Conservation (phyloP, 2,113 vertebrate species). For the Xyrauchen texanus region DNA sequence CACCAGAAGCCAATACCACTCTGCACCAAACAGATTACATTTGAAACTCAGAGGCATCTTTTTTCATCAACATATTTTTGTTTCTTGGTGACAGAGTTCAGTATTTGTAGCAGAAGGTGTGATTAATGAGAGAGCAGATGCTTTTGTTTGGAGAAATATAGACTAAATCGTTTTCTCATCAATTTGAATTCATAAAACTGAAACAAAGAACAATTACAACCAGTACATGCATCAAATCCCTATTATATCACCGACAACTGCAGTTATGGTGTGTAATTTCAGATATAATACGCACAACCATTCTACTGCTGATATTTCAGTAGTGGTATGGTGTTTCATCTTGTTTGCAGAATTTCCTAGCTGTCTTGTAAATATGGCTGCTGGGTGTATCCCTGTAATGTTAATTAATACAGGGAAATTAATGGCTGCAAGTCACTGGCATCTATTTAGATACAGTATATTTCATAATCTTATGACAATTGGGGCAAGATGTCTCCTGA, state of each 20-base stretch:
- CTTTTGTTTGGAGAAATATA: conserved; percentile 1
- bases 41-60: conserved; percentile 29
- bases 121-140: conserved; percentile 1
- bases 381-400: neutral
- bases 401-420: neutral
- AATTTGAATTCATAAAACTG: conserved; percentile 22
- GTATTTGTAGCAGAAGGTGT: conserved; percentile 44
- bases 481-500: neutral
- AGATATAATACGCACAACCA: neutral
- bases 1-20: conserved; percentile 63
- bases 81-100: neutral
- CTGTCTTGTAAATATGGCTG: neutral
- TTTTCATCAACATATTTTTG: conserved; percentile 6
- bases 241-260: neutral
- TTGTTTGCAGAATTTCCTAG: conserved; percentile 14
- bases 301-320: conserved; percentile 10
- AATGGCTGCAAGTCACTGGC: neutral
- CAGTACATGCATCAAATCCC: conserved; percentile 12
- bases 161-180: conserved; percentile 1
- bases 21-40: conserved; percentile 60
- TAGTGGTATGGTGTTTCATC: neutral
- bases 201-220: conserved; percentile 34
- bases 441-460: neutral
- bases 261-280: conserved; percentile 22
- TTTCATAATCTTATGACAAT: conserved; percentile 10